phyloP scores from a whole-genome alignment of 2,113 vertebrate genomes.

The Pedionomus torquatus region DNA sequence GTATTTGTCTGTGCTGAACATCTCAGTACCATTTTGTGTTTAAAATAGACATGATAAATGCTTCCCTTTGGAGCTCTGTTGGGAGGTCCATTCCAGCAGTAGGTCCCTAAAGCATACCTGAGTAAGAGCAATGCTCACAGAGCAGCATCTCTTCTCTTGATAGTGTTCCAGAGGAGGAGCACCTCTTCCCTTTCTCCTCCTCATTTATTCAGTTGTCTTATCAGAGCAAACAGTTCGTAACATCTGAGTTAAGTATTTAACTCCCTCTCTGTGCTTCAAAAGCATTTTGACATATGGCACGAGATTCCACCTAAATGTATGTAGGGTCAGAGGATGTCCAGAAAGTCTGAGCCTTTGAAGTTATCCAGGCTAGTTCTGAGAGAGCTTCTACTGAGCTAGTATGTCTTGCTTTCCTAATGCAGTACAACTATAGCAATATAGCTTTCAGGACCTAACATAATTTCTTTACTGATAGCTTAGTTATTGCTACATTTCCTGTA shows the following conservation, averaged over 20 bases:
- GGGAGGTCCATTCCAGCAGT: not conserved
- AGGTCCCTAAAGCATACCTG: not conserved
- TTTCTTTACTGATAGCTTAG: not conserved
- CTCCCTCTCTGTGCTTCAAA: not conserved
- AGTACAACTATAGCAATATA: not conserved
- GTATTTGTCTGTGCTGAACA: not conserved
- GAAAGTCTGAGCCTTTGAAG: not conserved
- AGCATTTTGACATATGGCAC: not conserved
- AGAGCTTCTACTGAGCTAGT: not conserved
- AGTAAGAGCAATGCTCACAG: not conserved
- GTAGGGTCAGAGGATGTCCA: not conserved
- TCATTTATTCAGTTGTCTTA: not conserved
- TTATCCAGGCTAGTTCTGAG: not conserved
- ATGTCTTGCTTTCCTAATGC: not conserved
- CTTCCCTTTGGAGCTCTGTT: not conserved
- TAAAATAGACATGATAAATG: not conserved
- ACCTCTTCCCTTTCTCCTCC: not conserved
- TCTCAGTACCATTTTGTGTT: not conserved
- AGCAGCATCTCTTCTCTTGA: not conserved
- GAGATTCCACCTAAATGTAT: not conserved
- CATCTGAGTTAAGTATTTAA: not conserved
- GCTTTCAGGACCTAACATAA: not conserved
- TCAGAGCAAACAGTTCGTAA: not conserved
- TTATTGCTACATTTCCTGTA: not conserved
- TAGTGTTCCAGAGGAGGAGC: not conserved